Evolutionary conservation across 2,888 invertebrate genomes (phyloP).

Genomic region (Acanthosepion lycidas): DNA sequence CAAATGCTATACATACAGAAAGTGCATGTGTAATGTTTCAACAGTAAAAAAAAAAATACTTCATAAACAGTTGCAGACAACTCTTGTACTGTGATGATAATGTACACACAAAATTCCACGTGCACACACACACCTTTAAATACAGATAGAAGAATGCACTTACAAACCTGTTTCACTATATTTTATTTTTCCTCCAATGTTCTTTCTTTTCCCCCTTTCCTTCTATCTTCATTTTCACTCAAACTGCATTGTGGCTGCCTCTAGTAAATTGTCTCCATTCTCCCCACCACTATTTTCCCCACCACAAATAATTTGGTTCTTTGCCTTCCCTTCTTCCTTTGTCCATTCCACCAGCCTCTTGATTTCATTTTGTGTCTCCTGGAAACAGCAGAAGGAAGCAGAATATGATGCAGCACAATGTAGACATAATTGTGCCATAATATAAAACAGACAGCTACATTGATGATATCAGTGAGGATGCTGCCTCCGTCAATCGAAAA

Average conservation of each 20-base stretch:
- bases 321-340: background rate
- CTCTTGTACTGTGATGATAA: background rate
- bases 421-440: slow-evolving; percentile 1
- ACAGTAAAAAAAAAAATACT: background rate
- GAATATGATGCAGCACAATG: background rate
- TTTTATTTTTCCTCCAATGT: background rate
- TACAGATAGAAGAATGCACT: background rate
- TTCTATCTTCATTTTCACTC: background rate
- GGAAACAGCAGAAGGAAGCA: slow-evolving; percentile 33
- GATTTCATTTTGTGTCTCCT: background rate
- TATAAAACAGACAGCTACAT: background rate
- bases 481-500: background rate
- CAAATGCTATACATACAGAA: too few relatives aligned
- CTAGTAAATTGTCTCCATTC: background rate
- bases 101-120: background rate
- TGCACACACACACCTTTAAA: background rate
- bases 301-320: background rate
- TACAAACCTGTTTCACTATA: background rate
- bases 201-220: background rate
- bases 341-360: background rate
- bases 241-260: background rate
- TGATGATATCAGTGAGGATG: background rate
- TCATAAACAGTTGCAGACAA: background rate
- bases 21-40: background rate
- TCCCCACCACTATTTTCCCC: background rate